Evolutionary conservation across 2,888 invertebrate genomes (phyloP).

Genomic region (Spilosoma lubricipeda): DNA sequence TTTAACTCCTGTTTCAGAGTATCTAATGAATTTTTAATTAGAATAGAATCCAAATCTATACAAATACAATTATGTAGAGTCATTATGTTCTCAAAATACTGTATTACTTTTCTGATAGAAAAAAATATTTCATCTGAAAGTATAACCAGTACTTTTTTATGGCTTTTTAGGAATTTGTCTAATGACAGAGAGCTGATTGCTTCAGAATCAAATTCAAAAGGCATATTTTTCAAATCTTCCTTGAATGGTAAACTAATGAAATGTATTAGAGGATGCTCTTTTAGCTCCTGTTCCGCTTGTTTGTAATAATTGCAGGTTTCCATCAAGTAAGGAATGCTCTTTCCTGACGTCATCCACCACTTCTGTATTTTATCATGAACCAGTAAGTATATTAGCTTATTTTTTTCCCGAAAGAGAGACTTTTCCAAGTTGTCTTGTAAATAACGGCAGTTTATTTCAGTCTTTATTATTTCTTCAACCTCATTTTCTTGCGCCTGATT

Average conservation of each 20-base stretch:
- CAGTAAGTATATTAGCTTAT: conserved; percentile 40
- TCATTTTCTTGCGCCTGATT: conserved; percentile 47
- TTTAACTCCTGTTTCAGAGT: conserved; percentile 22
- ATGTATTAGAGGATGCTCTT: conserved; percentile 27
- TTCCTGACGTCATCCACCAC: conserved; percentile 39
- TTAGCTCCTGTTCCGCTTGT: conserved; percentile 25
- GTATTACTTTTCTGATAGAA: conserved; percentile 35
- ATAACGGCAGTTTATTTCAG: conserved; percentile 30
- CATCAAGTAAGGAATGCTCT: conserved; percentile 27
- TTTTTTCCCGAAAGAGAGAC: conserved; percentile 25
- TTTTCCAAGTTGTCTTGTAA: conserved; percentile 14
- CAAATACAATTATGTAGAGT: conserved; percentile 20
- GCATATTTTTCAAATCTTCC: conserved; percentile 21
- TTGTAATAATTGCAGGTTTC: conserved; percentile 33
- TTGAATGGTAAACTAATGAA: conserved; percentile 27
- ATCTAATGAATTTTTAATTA: conserved; percentile 28
- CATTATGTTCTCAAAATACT: conserved; percentile 24
- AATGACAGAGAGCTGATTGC: conserved; percentile 16
- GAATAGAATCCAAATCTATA: conserved; percentile 33
- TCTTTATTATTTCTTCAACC: conserved; percentile 41
- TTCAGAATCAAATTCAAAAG: conserved; percentile 22
- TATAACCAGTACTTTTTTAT: conserved; percentile 17
- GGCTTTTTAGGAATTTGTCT: conserved; percentile 15
- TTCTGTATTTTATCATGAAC: conserved; percentile 48
- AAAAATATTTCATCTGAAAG: conserved; percentile 32